Conservation (phyloP, 2,797 vertebrate species). For the Melanotaenia pygmaea region DNA sequence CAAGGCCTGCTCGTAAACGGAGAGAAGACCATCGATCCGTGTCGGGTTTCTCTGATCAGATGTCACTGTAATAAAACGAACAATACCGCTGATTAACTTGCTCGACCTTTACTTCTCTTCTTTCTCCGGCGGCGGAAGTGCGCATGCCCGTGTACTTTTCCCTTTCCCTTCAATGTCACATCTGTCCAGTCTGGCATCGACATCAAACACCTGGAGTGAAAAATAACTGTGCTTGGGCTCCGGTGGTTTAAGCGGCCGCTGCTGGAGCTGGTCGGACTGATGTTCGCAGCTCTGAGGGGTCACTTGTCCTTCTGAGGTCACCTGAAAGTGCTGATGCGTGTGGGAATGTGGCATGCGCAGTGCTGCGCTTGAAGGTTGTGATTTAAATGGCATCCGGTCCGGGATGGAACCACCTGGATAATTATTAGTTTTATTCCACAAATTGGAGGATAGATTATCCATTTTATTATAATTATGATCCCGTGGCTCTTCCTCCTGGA, state of each 20-base stretch:
- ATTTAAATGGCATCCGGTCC: slow-evolving; percentile 3
- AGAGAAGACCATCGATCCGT: slow-evolving; percentile 50
- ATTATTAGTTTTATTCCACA: too few species aligned
- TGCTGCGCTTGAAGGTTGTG: slow-evolving; percentile 13
- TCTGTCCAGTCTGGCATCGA: neutral
- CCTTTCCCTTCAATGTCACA: slow-evolving; percentile 63
- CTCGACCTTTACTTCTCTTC: slow-evolving; percentile 52
- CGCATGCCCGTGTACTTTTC: slow-evolving; percentile 37
- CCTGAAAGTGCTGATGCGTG: slow-evolving; percentile 60
- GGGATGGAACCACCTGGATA: neutral
- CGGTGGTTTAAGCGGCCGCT: neutral
- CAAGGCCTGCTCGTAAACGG: slow-evolving; percentile 51
- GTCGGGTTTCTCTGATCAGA: slow-evolving; percentile 62
- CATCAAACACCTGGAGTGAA: slow-evolving; percentile 23
- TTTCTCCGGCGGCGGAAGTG: slow-evolving; percentile 35
- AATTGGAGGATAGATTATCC: too few species aligned
- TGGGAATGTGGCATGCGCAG: slow-evolving; percentile 52
- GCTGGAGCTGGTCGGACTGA: slow-evolving; percentile 5
- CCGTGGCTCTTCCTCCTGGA: too few species aligned
- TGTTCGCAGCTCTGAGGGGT: neutral
- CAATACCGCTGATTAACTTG: slow-evolving; percentile 72
- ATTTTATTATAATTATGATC: too few species aligned
- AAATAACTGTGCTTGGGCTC: neutral
- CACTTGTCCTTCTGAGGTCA: slow-evolving; percentile 62
- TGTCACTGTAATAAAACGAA: slow-evolving; percentile 61